Evolutionary conservation across 2,888 invertebrate genomes (phyloP), one percentile per base, ranked within the genome.

Genomic region (Pedicia rivosa): DNA sequence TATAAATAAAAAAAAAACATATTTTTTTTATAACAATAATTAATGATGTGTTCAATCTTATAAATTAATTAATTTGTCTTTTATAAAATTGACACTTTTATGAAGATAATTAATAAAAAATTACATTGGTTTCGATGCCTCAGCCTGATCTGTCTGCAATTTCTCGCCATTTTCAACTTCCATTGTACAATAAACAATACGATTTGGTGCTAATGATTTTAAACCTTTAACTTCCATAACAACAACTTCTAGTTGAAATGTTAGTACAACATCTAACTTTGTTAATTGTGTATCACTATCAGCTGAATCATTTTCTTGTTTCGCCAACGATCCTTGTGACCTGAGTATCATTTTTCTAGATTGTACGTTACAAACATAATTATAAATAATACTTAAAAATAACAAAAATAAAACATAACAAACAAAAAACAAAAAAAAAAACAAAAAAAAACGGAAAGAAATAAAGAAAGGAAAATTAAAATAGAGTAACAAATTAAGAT

Each of bases 161-260:
- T 98, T 98, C 56, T 95, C 94, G 30, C 95, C 94, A 43, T 92
- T 95, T 63, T 99, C 98, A 25, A 98, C 94, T 65, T 99, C 98
- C 98, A 98, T 99, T 15, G 97, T 98, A 63, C 98, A 99, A 66
- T 98, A 98, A 35, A 98, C 95, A 58, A 98, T 95, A 54, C 95
- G 78, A 69, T 94, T 97, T 24, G 91, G 84, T 44, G 94, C 83
- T 54, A 99, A 68, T 37, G 92, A 91, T 65, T 95, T 97, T 47
- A 98, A 70, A 48, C 94, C 94, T 63, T 95, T 91, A 37, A 98
- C 97, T 68, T 99, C 97, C 87, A 97, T 92, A 38, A 98, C 97
- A 55, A 98, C 84, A 46, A 95, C 91, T 78, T 95, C 94, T 47
- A 95, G 72, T 62, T 90, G 90, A 66, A 95, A 97, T 43, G 90